Base-by-base conservation (phyloP, 1,140 invertebrate species). In the Anastrepha obliqua region DNA sequence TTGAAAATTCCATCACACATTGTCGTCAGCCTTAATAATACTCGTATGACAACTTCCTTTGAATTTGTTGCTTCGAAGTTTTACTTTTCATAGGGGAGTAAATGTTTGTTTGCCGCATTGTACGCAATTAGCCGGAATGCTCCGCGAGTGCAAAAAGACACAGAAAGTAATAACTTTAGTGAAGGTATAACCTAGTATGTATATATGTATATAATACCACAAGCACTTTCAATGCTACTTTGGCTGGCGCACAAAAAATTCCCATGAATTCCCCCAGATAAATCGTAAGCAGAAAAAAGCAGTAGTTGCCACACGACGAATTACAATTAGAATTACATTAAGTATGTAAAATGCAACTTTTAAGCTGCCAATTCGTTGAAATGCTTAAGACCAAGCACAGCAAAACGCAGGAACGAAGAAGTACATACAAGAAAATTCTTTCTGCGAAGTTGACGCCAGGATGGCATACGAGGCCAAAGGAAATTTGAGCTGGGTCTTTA, bases 291-390 rank as follows among this genome's bases (percentile, higher is more conserved):
- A 13, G 64, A 62, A 62, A 17, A 62, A 47, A 51, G 29, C 29
- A 74, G 2, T 29, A 2, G n/a, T 47, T 17, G 39, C 42, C 44
- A 6, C 13, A 74, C 42, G 2, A 74, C 1, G 70, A 47, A 74
- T 74, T 17, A 74, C 70, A 74, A 74, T 74, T 44, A 47, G 39
- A 17, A 74, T 74, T 74, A 44, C 39, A n/a, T 74, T 74, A 74
- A 74, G 64, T 11, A 17, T 74, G 70, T 74, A 74, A 74, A 29
- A 17, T 13, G 44, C n/a, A 39, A 47, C 42, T 17, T 47, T 47
- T 74, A 74, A 74, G 70, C 70, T 47, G 70, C 70, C 39, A 74
- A 51, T 74, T 74, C 70, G 70, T 74, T 74, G 70, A 74, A 74
- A 74, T 47, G 70, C 70, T n/a, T 3, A 74, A 74, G 70, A 44